phyloP scores from a whole-genome alignment of 2,888 invertebrate genomes.

The Pomacea canaliculata region DNA sequence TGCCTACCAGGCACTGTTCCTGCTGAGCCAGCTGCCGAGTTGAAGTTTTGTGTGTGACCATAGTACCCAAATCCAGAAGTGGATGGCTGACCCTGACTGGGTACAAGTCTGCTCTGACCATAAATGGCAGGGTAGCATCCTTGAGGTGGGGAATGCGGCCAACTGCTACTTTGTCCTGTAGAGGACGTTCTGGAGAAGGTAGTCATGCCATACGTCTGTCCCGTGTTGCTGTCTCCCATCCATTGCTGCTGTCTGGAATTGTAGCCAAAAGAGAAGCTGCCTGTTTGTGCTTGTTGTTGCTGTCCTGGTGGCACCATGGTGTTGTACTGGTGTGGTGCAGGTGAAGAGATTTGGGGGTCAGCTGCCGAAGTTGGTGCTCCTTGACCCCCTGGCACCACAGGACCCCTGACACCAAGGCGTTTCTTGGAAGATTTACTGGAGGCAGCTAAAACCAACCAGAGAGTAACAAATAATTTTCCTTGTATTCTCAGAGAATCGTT shows the following conservation, averaged over 20 bases:
- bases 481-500: too few species aligned
- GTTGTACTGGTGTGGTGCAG: not conserved
- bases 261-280: not conserved
- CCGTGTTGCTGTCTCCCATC: conserved; percentile 1
- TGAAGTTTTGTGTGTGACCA: conserved; percentile 5
- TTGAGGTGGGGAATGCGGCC: conserved; percentile 15
- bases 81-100: not conserved
- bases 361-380: not conserved
- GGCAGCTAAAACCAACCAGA: not conserved
- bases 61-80: conserved; percentile 12
- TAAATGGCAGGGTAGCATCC: conserved; percentile 15
- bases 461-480: not conserved
- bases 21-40: not conserved
- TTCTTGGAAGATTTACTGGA: conserved; percentile 10
- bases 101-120: not conserved
- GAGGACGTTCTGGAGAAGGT: not conserved
- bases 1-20: not conserved
- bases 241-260: conserved; percentile 10
- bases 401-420: conserved; percentile 7
- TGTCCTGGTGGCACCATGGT: not conserved
- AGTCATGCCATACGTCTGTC: not conserved
- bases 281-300: not conserved
- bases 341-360: not conserved
- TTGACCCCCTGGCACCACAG: not conserved
- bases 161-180: not conserved